These are phyloP conservation scores for Progne subis DNA, from an alignment of 2,113 vertebrate species.

Conservation along the genomic window DNA sequence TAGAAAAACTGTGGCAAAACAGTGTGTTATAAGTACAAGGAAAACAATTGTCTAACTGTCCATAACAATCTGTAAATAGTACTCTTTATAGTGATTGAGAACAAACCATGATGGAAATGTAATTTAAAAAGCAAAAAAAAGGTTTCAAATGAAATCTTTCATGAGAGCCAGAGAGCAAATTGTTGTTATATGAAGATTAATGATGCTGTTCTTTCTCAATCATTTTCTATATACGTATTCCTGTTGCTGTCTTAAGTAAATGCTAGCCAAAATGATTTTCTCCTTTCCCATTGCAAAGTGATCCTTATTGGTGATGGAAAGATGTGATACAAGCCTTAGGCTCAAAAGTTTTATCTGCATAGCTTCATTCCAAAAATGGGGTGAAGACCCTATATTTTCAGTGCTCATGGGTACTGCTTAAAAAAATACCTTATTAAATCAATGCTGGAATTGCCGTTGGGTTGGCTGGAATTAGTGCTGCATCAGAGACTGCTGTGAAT, in stretches of 20 bases:
- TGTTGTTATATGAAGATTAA: background rate
- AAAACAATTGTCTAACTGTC: background rate
- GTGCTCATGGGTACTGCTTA: background rate
- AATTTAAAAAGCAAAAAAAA: slow-evolving; percentile 1
- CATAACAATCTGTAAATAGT: slow-evolving; percentile 2
- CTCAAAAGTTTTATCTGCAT: background rate
- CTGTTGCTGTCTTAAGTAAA: background rate
- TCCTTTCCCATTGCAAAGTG: background rate
- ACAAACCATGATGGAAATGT: background rate
- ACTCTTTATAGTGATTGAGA: background rate
- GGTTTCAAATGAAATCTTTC: background rate
- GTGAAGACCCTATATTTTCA: background rate
- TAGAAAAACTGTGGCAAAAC: background rate
- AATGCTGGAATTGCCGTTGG: background rate
- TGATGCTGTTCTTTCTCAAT: background rate
- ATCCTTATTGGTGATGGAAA: background rate
- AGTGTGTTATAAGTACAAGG: background rate
- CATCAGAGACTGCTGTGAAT: background rate
- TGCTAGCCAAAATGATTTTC: background rate
- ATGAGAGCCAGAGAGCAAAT: background rate
- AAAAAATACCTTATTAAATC: background rate
- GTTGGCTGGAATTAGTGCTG: background rate
- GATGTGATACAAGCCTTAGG: background rate
- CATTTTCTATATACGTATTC: background rate
- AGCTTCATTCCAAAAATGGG: background rate